These are phyloP conservation scores for Diplazon laetatorius DNA, from an alignment of 2,888 invertebrate genomes.

Conservation along the genomic window DNA sequence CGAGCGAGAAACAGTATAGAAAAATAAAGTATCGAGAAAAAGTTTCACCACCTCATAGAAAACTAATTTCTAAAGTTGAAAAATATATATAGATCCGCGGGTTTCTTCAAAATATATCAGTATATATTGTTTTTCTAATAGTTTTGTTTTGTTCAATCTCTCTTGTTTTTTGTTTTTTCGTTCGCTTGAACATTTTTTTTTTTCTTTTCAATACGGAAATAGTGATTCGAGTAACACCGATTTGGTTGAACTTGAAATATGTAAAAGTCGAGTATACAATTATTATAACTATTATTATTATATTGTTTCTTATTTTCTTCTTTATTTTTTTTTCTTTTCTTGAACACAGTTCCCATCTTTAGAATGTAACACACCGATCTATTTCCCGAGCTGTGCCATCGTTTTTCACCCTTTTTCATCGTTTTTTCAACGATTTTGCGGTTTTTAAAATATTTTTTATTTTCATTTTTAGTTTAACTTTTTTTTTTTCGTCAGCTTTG, in stretches of 20 bases:
- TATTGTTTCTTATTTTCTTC: constrained; percentile 41
- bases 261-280: constrained; percentile 63
- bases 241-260: constrained; percentile 55
- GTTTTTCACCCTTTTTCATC: constrained; percentile 37
- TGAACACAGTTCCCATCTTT: constrained; percentile 75
- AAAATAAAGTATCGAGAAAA: constrained; percentile 64
- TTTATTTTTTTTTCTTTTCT: constrained; percentile 8
- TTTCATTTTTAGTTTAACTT: too few species aligned
- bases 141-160: constrained; percentile 28
- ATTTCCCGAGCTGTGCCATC: constrained; percentile 70
- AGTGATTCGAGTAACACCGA: constrained; percentile 55
- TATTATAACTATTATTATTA: neutral
- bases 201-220: constrained; percentile 57
- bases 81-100: constrained; percentile 64
- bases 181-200: constrained; percentile 51
- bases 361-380: constrained; percentile 73
- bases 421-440: constrained; percentile 5
- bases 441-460: constrained; percentile 2
- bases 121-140: constrained; percentile 23
- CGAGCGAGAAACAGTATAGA: constrained; percentile 49
- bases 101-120: constrained; percentile 43
- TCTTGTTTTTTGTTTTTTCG: constrained; percentile 64
- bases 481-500: too few species aligned
- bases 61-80: constrained; percentile 71
- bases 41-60: constrained; percentile 46